Base-by-base conservation (phyloP, 1,140 invertebrate genomes). In the Leucophenga varia region DNA sequence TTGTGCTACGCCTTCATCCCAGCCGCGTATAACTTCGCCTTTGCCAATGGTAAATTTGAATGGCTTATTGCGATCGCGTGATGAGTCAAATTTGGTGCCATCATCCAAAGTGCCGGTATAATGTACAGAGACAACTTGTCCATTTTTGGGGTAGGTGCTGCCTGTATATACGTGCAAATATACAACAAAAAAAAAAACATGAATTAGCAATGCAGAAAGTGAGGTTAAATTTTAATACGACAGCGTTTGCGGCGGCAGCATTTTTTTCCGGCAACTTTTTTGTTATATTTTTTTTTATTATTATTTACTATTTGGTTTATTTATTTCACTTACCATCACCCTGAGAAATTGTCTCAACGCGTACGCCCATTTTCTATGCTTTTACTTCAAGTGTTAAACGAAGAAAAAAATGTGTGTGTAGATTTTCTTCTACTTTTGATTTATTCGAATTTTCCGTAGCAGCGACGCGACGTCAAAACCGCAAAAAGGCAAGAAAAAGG, bases 1-100 rank as follows among this genome's bases (percentile, higher is more conserved):
- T 87, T 91, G 87, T 49, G 92, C 91, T 40, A 97, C 90, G 60
- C 94, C 94, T 78, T 94, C 86, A 76, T 97, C 94, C 94, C 94
- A 97, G 28, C 94, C 94, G 75, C 87, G 87, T 77, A 97, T 97
- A 34, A 73, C 70, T 78, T 97, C 92, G 54, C 91, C 91, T 69
- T 86, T 88, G 51, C 94, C 94, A 69, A 97, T 90, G 76, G 82
- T 87, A 78, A 97, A 97, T 77, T 93, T 94, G 79, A 97, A 97
- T 20, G 94, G 94, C 57, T 86, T 82, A 40, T 90, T 91, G 55
- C 93, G 87, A 75, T 94, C 92, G 49, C 93, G 86, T 20, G 93
- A 95, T 4, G 91, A 95, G 71, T 97, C 94, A 64, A 97, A 95
- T 78, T 94, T 93, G 57, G 82, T 84, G n/a, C 92, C 92, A 79